Base-by-base conservation (phyloP, 2,113 vertebrate genomes). In the Phyllostomus discolor region DNA sequence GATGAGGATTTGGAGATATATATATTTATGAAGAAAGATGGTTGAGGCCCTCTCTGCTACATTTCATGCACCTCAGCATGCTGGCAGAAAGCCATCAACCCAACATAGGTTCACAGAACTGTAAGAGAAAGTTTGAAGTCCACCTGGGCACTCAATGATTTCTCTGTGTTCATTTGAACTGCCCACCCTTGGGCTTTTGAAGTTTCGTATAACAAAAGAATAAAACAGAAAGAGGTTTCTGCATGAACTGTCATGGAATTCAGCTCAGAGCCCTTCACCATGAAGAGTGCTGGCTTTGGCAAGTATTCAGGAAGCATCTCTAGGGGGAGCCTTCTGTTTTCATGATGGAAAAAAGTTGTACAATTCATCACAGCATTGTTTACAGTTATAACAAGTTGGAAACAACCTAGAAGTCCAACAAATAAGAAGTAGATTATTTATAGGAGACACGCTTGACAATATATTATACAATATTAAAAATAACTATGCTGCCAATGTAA, bases 371-470 rank as follows among this genome's bases (percentile, higher is more conserved):
- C 16, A 81, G 8, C 12, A 31, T 96, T 94, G 94, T 94, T 97
- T 97, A 94, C 31, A 90, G 24, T 88, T 96, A 73, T 31, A 87
- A 95, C 92, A 95, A 81, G 43, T 59, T 90, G 94, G 84, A 92
- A 97, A 98, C 70, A 96, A 93, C 93, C 76, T 95, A 95, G 89
- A 95, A 28, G n/a, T 73, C 93, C 85, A 88, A 91, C 10, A 95
- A 87, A 76, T 59, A 85, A 12, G 28, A 95, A 94, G 93, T 22
- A 59, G 8, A 90, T 95, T 59, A 80, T 52, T 90, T 91, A 69
- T 33, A 91, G 38, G 54, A 87, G 11, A 88, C 26, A 52, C 54
- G 17, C 33, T 83, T 93, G 78, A 70, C 33, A 94, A 50, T 88
- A 26, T 88, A 59, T 76, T 91, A 64, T 82, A 57, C 46, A 95